These are phyloP conservation scores for Mystacides longicornis DNA, from an alignment of 2,888 invertebrate species.

Conservation along the genomic window DNA sequence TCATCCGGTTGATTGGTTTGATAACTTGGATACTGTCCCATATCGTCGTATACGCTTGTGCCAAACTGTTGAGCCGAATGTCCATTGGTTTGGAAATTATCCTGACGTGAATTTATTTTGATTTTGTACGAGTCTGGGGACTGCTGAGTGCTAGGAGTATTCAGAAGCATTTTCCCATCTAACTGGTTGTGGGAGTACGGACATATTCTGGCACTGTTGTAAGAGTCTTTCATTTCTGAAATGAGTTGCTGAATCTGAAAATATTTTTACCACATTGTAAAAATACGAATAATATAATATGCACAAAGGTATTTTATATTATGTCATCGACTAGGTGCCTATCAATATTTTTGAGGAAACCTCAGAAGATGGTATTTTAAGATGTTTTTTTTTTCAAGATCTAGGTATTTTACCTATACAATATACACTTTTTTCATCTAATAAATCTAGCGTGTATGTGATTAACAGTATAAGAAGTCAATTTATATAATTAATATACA, in stretches of 20 bases:
- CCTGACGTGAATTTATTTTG: background rate
- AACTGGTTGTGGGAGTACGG: constrained; percentile 48
- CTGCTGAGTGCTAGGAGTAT: background rate
- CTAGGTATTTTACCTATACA: no score
- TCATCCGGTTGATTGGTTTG: constrained; percentile 28
- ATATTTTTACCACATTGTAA: constrained; percentile 1
- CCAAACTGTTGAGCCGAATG: constrained; percentile 14
- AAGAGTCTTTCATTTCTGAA: constrained; percentile 72
- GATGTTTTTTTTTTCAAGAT: no score
- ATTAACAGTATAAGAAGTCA: no score
- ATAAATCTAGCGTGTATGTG: no score
- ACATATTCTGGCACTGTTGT: constrained; percentile 64
- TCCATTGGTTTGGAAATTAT: constrained; percentile 12
- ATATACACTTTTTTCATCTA: no score
- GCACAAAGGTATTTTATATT: no score
- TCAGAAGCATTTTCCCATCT: background rate
- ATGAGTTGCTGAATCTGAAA: constrained; percentile 63
- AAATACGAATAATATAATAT: background rate
- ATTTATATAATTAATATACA: no score
- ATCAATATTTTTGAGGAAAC: no score
- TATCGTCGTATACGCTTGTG: background rate
- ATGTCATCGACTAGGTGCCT: no score
- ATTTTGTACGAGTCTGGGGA: background rate
- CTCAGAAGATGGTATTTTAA: no score
- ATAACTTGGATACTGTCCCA: constrained; percentile 7